Base-by-base conservation (phyloP, 2,888 invertebrate genomes). In the Trissonchulus latispiculum region DNA sequence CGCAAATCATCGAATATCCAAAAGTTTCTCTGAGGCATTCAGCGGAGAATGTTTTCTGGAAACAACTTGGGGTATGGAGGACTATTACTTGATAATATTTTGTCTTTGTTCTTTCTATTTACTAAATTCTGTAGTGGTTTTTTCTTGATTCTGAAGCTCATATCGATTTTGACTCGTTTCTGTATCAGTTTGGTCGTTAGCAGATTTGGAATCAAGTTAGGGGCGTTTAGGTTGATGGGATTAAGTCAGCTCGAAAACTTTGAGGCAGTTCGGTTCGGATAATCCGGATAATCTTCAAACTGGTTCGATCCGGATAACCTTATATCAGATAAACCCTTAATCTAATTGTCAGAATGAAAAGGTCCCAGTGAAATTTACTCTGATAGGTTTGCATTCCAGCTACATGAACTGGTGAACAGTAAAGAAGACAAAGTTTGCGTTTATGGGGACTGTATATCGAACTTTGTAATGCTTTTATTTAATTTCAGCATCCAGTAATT, bases 31-130 rank as follows among this genome's bases (percentile, higher is more conserved):
- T 64, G 69, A 88, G 89, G 77, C 84, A 89, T 73, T 91, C 91
- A 0, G 88, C 89, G 35, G 94, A 94, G 85, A 88, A 88, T 77
- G 83, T 90, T 76, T 94, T 94, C 82, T 95, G 95, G 95, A 91
- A 91, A 81, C 89, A 91, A 83, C 87, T 93, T 81, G 89, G 90
- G 80, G 94, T 94, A 87, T 86, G 87, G 85, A 31, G 29, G 15
- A 2, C 70, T 72, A 35, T 66, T 33, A 59, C 70, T 74, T 78
- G 33, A n/a, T n/a, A n/a, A n/a, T n/a, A n/a, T n/a, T n/a, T n/a
- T n/a, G n/a, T n/a, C n/a, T n/a, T n/a, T n/a, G n/a, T n/a, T n/a
- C n/a, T n/a, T n/a, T n/a, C n/a, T n/a, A n/a, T n/a, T n/a, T n/a
- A n/a, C n/a, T n/a, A n/a, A n/a, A n/a, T n/a, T n/a, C n/a, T n/a